phyloP scores from a whole-genome alignment of 2,113 vertebrate genomes.

The Leucopsar rothschildi region DNA sequence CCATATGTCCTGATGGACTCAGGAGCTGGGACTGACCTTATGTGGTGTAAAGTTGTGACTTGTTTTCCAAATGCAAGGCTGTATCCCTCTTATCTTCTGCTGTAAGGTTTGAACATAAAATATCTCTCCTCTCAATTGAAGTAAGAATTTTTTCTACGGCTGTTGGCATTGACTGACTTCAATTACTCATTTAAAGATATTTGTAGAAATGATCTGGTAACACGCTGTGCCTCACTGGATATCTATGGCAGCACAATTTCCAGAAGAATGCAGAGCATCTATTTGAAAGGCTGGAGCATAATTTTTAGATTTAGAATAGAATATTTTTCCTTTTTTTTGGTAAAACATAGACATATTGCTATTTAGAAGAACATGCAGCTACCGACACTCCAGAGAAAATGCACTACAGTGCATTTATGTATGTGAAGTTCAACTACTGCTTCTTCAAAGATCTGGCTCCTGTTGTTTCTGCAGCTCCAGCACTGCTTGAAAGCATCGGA shows the following conservation, averaged over 20 bases:
- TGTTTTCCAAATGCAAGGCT: background rate
- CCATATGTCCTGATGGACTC: background rate
- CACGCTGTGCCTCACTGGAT: background rate
- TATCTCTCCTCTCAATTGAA: background rate
- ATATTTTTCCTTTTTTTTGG: rapidly evolving
- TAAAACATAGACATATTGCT: background rate
- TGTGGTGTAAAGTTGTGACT: background rate
- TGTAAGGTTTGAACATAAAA: background rate
- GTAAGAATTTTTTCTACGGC: background rate
- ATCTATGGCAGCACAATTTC: background rate
- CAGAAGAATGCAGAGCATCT: background rate
- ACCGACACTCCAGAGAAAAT: background rate
- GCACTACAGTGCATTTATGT: background rate
- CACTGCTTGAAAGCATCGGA: background rate
- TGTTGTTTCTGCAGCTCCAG: background rate
- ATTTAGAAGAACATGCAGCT: background rate
- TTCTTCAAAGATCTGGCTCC: background rate
- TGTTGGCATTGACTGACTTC: background rate
- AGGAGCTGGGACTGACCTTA: background rate
- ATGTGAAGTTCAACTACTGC: background rate
- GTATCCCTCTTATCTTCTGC: background rate
- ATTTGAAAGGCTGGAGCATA: background rate
- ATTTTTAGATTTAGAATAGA: background rate
- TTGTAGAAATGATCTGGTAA: background rate
- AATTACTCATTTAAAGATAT: background rate